Evolutionary conservation across 2,113 vertebrate species (phyloP), one percentile per base, ranked within the genome.

Genomic region (Mormyrus iriodes): DNA sequence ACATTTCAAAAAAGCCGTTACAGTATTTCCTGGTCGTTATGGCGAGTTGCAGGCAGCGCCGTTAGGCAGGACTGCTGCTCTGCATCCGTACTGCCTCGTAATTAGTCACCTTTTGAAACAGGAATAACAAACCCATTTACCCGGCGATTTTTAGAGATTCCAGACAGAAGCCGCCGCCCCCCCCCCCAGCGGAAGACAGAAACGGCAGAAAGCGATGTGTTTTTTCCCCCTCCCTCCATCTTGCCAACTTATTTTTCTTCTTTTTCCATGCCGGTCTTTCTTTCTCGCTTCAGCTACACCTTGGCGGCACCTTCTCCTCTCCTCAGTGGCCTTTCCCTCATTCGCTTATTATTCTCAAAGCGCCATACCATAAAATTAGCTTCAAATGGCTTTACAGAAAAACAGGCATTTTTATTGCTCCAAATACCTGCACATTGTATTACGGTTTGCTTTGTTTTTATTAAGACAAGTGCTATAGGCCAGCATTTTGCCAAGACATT

Each of bases 151-250:
- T 35, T 39, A 76, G 69, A 39, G 8, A 52, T 52, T 88, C 42
- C 58, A 88, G 21, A 88, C 21, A 48, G 86, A 46, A 61, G 86
- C 86, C 48, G 61, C 46, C 24, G 19, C 31, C 88, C 21, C 24
- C 49, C 49, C n/a, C 27, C 58, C n/a, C 87, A 88, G 48, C 69
- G n/a, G 46, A 76, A 76, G 88, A 76, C 69, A 88, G n/a, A 88
- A 51, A 52, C 2, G 48, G 35, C 61, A 73, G 42, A 88, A 35
- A 52, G 27, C 27, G 4, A 21, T 88, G 58, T 51, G 27, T 52
- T 49, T 53, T 53, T 46, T 49, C 31, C 31, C n/a, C n/a, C 44
- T 53, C 65, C 44, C 21, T 4, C 17, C 13, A 49, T n/a, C 44
- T 83, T 48, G 17, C 39, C 79, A 83, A 83, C 39, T 21, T 9